These are phyloP conservation scores for Leucophenga maculata DNA, from an alignment of 2,888 invertebrate species.

Conservation along the genomic window DNA sequence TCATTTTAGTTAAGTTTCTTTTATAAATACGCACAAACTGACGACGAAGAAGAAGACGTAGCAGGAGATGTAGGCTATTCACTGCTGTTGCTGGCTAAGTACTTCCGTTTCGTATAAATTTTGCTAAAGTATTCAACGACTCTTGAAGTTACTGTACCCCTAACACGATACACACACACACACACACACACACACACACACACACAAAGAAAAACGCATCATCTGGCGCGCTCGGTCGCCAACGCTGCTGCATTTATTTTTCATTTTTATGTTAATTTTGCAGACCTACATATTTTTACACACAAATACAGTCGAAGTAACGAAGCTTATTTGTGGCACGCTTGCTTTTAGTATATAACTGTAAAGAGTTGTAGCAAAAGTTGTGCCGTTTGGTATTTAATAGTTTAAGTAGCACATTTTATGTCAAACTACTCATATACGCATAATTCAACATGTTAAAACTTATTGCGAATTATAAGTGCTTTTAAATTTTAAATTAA, in stretches of 20 bases:
- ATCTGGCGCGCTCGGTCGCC: no score
- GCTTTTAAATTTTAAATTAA: no score
- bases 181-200: not conserved
- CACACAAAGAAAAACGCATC: slow-evolving; percentile 31
- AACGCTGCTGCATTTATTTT: slow-evolving; percentile 31
- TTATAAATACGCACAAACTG: slow-evolving; percentile 5
- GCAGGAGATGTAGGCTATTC: not conserved
- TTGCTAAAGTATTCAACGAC: slow-evolving; percentile 39
- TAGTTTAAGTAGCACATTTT: no score
- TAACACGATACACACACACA: slow-evolving; percentile 18
- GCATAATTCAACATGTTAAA: no score
- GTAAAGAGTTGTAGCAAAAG: no score
- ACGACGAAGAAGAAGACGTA: not conserved
- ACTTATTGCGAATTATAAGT: no score
- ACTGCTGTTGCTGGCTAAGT: slow-evolving; percentile 27
- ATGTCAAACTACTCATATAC: no score
- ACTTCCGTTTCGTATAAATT: slow-evolving; percentile 47
- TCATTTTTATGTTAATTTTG: slow-evolving; percentile 50
- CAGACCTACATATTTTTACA: slow-evolving; percentile 50
- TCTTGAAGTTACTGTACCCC: no score
- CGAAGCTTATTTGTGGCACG: not conserved
- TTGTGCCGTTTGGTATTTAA: no score
- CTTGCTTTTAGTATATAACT: not conserved
- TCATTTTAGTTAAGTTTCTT: slow-evolving; percentile 2
- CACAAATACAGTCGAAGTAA: slow-evolving; percentile 22